Base-by-base conservation (phyloP, 2,113 vertebrate species). In the Pica pica region DNA sequence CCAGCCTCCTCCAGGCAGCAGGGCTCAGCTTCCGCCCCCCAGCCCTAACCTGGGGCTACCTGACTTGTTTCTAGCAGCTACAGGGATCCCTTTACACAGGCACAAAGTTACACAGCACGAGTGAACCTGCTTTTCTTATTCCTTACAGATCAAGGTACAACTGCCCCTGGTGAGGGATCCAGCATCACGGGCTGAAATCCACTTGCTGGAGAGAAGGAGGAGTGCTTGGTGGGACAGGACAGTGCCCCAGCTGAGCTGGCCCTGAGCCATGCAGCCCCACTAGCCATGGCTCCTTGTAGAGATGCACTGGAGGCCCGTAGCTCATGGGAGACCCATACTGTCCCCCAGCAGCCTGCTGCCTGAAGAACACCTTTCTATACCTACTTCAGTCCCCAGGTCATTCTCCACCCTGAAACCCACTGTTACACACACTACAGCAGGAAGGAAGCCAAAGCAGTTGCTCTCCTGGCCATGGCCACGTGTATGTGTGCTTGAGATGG, bases 401-500 rank as follows among this genome's bases (percentile, higher is more conserved):
- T 17, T 59, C 33, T 52, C 55, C 39, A 21, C 15, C 9, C 27
- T 24, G 46, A 69, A 41, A 61, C 30, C 7, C 44, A 33, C n/a
- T 14, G 35, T 47, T 57, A 53, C 8, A 64, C 60, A 44, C 46
- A 27, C 33, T 4, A 15, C 1, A 69, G 71, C 55, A 37, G 0
- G 5, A 56, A 23, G 20, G 65, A 71, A 70, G 27, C 30, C 59
- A 30, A 7, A 37, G 46, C 12, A 49, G n/a, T 16, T 30, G 16
- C 12, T 65, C 17, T 35, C 21, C 53, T 37, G 22, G 30, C 85
- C 56, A 24, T 7, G 23, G 47, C 49, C 18, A 2, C 2, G 42
- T 4, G 1, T 27, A 8, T 3, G 3, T 0, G 1, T 22, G 9
- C 21, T 10, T 30, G 46, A 69, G 41, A 56, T 0, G 46, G 52